Evolutionary conservation across 2,888 invertebrate genomes (phyloP).

Genomic region (Pharmacophagus antenor): DNA sequence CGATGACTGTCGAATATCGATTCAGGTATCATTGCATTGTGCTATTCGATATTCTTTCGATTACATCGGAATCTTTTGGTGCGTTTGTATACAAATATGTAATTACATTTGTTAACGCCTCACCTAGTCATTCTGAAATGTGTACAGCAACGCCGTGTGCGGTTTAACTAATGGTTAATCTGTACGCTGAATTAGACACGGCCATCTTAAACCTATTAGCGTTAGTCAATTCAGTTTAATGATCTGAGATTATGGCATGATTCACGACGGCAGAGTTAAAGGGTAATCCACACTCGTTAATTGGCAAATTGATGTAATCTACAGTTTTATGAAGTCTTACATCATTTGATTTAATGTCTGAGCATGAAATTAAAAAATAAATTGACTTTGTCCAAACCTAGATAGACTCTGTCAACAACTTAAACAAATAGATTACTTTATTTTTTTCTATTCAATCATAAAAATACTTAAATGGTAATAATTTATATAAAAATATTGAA

Average conservation of each 20-base stretch:
- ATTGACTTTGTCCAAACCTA: neutral
- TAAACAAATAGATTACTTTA: no score
- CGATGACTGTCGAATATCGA: constrained; percentile 59
- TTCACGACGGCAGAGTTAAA: constrained; percentile 43
- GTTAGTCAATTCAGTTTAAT: constrained; percentile 52
- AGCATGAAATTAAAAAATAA: neutral
- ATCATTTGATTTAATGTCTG: neutral
- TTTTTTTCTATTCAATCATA: no score
- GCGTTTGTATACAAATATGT: constrained; percentile 20
- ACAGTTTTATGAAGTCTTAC: neutral
- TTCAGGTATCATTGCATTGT: constrained; percentile 46
- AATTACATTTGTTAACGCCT: constrained; percentile 15
- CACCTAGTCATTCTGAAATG: constrained; percentile 21
- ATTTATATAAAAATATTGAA: no score
- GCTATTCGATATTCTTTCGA: constrained; percentile 39
- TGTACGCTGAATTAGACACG: constrained; percentile 57
- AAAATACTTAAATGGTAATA: no score
- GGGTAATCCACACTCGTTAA: constrained; percentile 33
- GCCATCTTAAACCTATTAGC: constrained; percentile 61
- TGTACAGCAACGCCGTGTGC: constrained; percentile 47
- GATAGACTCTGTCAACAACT: no score
- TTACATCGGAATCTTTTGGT: constrained; percentile 37
- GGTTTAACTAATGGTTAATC: constrained; percentile 60
- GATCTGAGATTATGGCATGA: constrained; percentile 52
- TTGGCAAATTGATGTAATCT: constrained; percentile 27